Conservation (phyloP, 2,888 invertebrate species). For the Muscina levida region DNA sequence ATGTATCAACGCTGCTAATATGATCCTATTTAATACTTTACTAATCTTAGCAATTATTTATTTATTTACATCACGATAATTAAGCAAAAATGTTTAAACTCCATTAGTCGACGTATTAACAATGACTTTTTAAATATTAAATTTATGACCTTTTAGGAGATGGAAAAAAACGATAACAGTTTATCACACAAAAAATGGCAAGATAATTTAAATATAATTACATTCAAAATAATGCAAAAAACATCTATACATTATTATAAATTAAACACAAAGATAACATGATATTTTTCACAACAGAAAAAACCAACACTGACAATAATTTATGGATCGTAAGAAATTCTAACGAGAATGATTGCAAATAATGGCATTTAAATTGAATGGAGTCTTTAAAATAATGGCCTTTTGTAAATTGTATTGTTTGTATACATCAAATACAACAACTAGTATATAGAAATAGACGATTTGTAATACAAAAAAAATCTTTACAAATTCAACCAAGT, state of each 20-base stretch:
- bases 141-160: constrained; percentile 22
- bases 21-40: constrained; percentile 2
- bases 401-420: not conserved
- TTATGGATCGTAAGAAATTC: not conserved
- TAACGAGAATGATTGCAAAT: not conserved
- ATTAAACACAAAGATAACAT: constrained; percentile 29
- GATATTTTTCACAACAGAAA: not conserved
- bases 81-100: constrained; percentile 22
- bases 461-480: too few species aligned
- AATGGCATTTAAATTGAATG: constrained; percentile 5
- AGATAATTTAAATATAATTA: not conserved
- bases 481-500: too few species aligned
- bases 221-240: not conserved
- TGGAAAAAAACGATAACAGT: not conserved
- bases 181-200: constrained; percentile 15
- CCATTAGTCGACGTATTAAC: constrained; percentile 25
- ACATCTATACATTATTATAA: constrained; percentile 34
- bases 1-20: too few species aligned
- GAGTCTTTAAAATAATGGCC: not conserved
- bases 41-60: constrained; percentile 7
- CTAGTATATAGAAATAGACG: too few species aligned
- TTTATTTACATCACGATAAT: constrained; percentile 12
- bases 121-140: constrained; percentile 24
- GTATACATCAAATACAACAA: too few species aligned
- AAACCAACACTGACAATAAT: constrained; percentile 4